phyloP scores from a whole-genome alignment of 2,797 vertebrate species.

The Crax fasciolata region DNA sequence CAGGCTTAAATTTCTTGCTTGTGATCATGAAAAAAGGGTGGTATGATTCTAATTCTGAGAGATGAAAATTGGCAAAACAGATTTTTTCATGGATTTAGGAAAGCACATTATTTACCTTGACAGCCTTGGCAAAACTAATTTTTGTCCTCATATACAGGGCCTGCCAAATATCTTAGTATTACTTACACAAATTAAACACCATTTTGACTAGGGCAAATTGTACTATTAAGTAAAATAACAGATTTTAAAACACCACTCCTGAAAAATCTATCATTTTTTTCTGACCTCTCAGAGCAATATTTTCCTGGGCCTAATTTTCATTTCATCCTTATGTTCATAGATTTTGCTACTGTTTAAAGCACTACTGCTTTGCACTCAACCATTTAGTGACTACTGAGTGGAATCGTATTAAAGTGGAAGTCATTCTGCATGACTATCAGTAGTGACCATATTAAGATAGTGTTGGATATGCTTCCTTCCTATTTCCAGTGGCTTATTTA shows the following conservation, averaged over 20 bases:
- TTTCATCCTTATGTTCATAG: background rate
- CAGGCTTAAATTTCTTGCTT: background rate
- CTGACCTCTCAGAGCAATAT: background rate
- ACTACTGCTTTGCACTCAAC: background rate
- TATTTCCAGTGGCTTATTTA: background rate
- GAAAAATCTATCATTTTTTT: background rate
- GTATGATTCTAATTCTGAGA: background rate
- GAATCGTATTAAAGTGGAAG: background rate
- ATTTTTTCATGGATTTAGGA: background rate
- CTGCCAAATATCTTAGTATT: background rate
- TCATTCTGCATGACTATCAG: background rate
- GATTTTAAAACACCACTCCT: background rate
- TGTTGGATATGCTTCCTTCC: background rate
- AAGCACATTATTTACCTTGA: background rate
- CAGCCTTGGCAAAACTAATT: background rate
- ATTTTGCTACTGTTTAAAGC: constrained; percentile 9
- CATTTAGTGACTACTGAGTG: background rate
- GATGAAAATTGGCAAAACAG: background rate
- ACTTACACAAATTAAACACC: background rate
- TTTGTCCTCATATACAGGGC: background rate
- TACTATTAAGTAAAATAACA: background rate
- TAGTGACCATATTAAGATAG: background rate
- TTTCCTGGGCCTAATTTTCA: constrained; percentile 2
- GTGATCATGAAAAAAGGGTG: background rate
- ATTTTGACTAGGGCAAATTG: background rate